Evolutionary conservation across 2,797 vertebrate genomes (phyloP), one percentile per base, ranked within the genome.

Genomic region (Helarctos malayanus): DNA sequence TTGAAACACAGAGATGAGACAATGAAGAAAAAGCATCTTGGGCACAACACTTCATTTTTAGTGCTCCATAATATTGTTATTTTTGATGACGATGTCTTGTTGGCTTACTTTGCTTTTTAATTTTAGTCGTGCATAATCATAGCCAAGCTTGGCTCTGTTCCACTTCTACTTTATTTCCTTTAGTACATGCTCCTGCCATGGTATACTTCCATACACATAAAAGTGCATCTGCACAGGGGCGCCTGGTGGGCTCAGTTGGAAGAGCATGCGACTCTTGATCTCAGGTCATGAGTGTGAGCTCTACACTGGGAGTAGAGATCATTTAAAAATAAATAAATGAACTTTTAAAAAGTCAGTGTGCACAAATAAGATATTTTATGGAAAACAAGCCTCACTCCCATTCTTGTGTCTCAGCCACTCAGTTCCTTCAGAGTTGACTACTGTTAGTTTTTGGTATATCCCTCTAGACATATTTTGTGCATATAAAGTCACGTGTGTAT

Each of bases 71-170:
- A 75, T 81, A 49, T 83, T n/a, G 13, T 92, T 56, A 35, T 85
- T 76, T 93, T 87, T 92, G 45, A 63, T 56, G 19, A 79, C n/a
- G 35, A 56, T 7, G 19, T 93, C 38, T 59, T 89, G 16, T 82
- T 93, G 73, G 32, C 71, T 65, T 85, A 25, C 52, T 89, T 91
- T 71, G 59, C 47, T 76, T 93, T 79, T 82, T 91, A 29, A 56
- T 94, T 91, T 90, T 78, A 89, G 32, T 18, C 76, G 12, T 32
- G 15, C 65, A 6, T 57, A 1, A 1, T 73, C 86, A 73, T 52
- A 89, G 47, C 14, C n/a, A 59, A 25, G 14, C 10, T 45, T 32
- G 32, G 10, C 49, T 68, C 5, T 69, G 59, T 93, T 91, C 8
- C 41, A 0, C n/a, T 47, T 73, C 29, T 86, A 1, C 52, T 63